A percentile compares a stretch with the other conserved stretches of the same genome.
These are phyloP conservation scores for Marmota flaviventris DNA, from an alignment of 2,113 vertebrate species.

Conservation along the genomic window DNA sequence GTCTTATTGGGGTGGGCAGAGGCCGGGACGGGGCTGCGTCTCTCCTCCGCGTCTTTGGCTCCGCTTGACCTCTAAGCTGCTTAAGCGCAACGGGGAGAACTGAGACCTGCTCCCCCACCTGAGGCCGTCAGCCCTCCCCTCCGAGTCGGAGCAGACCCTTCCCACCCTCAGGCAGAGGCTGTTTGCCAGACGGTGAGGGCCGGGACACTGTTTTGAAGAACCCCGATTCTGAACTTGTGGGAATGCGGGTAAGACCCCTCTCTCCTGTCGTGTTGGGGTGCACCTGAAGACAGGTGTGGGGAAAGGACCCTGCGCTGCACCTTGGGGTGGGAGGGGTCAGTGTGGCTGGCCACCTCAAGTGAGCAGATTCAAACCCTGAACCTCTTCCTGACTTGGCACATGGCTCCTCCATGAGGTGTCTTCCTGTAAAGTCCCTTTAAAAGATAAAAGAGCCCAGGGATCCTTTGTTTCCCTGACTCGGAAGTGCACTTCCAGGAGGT, in stretches of 20 bases:
- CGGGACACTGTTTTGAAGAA: not conserved
- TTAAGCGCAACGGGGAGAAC: accelerated
- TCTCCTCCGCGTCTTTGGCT: accelerated
- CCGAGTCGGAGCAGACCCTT: accelerated
- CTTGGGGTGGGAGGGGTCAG: accelerated
- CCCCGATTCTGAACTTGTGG: not conserved
- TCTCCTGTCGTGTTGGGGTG: accelerated
- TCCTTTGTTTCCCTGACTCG: not conserved
- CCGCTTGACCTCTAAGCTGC: not conserved
- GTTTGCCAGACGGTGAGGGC: not conserved
- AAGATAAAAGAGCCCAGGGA: not conserved
- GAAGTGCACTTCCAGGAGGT: not conserved
- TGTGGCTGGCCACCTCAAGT: no score
- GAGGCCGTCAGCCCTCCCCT: not conserved
- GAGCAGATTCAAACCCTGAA: accelerated
- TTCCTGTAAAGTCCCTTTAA: not conserved
- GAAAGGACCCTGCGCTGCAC: not conserved
- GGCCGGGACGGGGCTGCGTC: accelerated
- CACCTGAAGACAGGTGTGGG: accelerated
- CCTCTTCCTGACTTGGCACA: accelerated
- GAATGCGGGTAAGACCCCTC: not conserved
- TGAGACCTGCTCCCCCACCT: accelerated
- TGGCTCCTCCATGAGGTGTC: not conserved
- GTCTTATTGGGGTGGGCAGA: no score
- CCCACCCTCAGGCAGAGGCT: not conserved